Evolutionary conservation across 2,797 vertebrate species (phyloP).

Genomic region (Tragelaphus oryx): DNA sequence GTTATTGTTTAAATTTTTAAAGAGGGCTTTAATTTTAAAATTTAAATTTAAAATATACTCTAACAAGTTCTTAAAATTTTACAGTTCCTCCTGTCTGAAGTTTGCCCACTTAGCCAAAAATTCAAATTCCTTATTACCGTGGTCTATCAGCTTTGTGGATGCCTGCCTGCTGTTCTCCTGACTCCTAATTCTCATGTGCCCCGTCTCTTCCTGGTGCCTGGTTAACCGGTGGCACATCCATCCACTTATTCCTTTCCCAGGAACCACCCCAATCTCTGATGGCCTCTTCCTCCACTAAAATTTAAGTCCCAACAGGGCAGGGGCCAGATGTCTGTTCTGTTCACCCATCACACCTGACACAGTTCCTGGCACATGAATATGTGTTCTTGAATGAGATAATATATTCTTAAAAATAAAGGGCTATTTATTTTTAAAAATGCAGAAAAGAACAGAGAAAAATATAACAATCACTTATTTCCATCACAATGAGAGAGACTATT

Average conservation of each 20-base stretch:
- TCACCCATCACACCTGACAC: neutral
- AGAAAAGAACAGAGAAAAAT: neutral
- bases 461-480: neutral
- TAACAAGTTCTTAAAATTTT: neutral
- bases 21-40: neutral
- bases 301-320: neutral
- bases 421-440: neutral
- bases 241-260: neutral
- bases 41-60: neutral
- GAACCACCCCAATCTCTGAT: neutral
- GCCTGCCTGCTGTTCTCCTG: neutral
- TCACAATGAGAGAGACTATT: neutral
- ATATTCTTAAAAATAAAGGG: neutral
- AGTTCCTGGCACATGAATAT: neutral
- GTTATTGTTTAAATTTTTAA: neutral
- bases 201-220: neutral
- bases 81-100: neutral
- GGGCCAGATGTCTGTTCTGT: neutral
- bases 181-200: neutral
- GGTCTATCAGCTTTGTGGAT: neutral
- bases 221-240: neutral
- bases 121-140: neutral
- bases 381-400: neutral
- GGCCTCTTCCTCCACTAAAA: neutral
- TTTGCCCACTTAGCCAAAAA: neutral